A percentile compares a stretch with the other conserved stretches of the same genome.
Evolutionary conservation across 2,888 invertebrate genomes (phyloP).

Genomic region (Pecten maximus): DNA sequence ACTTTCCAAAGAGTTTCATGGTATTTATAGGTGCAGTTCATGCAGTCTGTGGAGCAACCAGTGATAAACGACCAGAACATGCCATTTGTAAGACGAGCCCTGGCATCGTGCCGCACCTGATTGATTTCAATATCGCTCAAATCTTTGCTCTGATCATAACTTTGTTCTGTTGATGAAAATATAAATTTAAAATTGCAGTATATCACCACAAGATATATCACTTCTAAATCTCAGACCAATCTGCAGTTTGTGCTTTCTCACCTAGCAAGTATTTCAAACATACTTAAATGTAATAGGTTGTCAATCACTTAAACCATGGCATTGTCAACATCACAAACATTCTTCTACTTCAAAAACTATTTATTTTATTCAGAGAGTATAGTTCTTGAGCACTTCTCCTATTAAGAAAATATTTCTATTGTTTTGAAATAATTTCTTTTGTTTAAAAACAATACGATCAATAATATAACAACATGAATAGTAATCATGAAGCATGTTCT

Average conservation of each 20-base stretch:
- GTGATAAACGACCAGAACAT: neutral
- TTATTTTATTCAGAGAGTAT: too few species aligned
- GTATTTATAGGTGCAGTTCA: neutral
- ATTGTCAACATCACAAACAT: too few species aligned
- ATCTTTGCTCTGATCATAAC: neutral
- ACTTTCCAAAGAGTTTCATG: neutral
- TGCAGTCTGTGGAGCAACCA: neutral
- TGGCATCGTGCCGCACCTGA: neutral
- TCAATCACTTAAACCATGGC: neutral
- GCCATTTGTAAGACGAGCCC: neutral
- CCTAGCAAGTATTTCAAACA: neutral
- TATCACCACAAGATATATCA: neutral
- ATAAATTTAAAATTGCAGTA: neutral
- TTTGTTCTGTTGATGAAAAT: neutral
- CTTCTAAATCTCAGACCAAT: too few species aligned
- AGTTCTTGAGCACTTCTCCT: too few species aligned
- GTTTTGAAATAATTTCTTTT: too few species aligned
- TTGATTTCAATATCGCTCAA: neutral
- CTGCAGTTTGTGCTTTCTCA: too few species aligned
- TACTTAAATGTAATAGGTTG: neutral
- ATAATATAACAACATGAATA: too few species aligned
- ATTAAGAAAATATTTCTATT: too few species aligned
- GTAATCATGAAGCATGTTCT: too few species aligned
- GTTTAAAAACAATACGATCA: too few species aligned
- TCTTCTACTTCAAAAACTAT: too few species aligned